These are phyloP conservation scores for Perizoma affinitatum DNA, from an alignment of 2,888 invertebrate genomes.

Conservation along the genomic window DNA sequence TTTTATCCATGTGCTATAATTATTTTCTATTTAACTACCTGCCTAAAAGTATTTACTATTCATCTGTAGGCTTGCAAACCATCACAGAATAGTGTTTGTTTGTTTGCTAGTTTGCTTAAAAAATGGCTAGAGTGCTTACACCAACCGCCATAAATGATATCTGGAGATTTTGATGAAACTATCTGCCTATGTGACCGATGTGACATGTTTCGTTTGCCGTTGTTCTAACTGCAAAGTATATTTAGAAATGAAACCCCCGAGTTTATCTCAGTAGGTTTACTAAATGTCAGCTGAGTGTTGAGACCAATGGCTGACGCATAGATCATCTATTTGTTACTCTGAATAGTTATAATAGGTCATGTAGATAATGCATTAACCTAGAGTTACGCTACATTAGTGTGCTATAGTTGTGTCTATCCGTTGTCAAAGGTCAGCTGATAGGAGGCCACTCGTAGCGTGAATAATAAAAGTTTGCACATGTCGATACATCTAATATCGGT, in stretches of 20 bases:
- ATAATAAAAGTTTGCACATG: constrained; percentile 41
- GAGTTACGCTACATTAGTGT: constrained; percentile 33
- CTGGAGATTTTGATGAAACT: no score
- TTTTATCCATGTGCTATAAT: no score
- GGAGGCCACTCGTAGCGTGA: constrained; percentile 45
- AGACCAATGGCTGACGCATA: constrained; percentile 28
- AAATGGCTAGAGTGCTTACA: no score
- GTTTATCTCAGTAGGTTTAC: constrained; percentile 19
- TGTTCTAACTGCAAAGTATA: constrained; percentile 4
- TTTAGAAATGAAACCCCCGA: constrained; percentile 8
- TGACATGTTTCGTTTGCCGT: no score
- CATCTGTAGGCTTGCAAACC: no score
- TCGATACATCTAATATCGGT: not conserved
- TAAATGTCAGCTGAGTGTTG: constrained; percentile 28
- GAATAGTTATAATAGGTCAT: constrained; percentile 31
- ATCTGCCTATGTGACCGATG: no score
- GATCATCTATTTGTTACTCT: constrained; percentile 27
- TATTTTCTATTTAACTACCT: no score
- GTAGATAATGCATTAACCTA: constrained; percentile 33
- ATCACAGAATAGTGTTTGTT: no score
- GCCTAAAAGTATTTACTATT: no score
- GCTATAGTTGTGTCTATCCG: constrained; percentile 32
- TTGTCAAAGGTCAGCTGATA: constrained; percentile 45
- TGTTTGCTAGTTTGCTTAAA: no score
- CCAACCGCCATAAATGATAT: no score